Conservation (phyloP, 2,888 invertebrate species). For the Chloroclysta siterata region DNA sequence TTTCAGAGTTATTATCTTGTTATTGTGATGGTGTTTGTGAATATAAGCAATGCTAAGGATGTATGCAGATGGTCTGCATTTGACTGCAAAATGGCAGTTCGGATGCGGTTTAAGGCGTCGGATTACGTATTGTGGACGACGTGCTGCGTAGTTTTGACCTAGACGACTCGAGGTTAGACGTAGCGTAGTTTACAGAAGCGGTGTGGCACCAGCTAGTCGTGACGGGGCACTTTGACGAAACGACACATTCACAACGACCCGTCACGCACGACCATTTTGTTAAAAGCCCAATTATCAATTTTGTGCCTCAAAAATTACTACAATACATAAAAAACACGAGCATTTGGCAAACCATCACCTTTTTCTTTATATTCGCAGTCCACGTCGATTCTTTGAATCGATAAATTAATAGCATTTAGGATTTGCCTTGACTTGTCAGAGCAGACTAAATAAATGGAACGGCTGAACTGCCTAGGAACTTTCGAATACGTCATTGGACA, state of each 20-base stretch:
- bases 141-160: neutral
- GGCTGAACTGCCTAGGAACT: slow-evolving; percentile 68
- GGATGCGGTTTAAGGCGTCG: neutral
- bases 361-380: slow-evolving; percentile 3
- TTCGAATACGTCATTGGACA: slow-evolving; percentile 77
- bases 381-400: slow-evolving; percentile 1
- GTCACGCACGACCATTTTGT: too few relatives aligned
- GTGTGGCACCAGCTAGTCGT: neutral
- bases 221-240: neutral
- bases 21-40: neutral
- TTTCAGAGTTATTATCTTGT: neutral
- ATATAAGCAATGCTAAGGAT: neutral
- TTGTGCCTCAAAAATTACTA: too few relatives aligned
- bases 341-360: neutral
- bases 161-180: neutral
- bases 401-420: slow-evolving; percentile 12
- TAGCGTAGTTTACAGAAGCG: neutral
- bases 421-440: slow-evolving; percentile 35
- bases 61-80: neutral
- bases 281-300: too few relatives aligned
- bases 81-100: neutral
- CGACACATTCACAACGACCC: neutral
- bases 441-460: slow-evolving; percentile 54
- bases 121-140: neutral
- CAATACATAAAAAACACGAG: too few relatives aligned